A percentile compares a stretch with the other conserved stretches of the same genome.
Conservation (phyloP, 1,140 invertebrate species). For the Marisa cornuarietis region DNA sequence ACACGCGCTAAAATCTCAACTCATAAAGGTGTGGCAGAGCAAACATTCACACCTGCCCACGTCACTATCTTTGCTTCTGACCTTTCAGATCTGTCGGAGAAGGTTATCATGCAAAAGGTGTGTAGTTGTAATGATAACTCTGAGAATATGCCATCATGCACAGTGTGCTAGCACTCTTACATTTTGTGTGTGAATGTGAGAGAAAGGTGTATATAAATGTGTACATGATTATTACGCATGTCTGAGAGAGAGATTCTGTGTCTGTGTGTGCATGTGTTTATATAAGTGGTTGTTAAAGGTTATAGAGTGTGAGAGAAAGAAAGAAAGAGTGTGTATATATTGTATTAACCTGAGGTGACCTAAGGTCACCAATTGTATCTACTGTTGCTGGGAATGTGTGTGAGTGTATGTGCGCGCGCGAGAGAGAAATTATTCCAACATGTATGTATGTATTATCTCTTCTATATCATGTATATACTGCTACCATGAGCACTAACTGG, state of each 20-base stretch:
- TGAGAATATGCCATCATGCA: background rate
- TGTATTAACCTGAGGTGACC: too few relatives aligned
- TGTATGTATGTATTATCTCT: too few relatives aligned
- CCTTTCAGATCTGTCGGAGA: conserved; percentile 53
- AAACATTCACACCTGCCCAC: conserved; percentile 56
- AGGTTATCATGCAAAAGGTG: conserved; percentile 59
- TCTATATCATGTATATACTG: too few relatives aligned
- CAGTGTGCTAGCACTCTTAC: background rate
- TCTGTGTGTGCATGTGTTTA: background rate
- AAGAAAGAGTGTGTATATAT: too few relatives aligned
- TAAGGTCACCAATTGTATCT: too few relatives aligned
- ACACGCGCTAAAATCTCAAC: conserved; percentile 61
- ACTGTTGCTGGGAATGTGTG: too few relatives aligned
- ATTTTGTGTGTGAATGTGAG: background rate
- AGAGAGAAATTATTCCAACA: too few relatives aligned
- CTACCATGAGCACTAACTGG: too few relatives aligned
- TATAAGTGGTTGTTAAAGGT: background rate
- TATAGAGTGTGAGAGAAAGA: background rate
- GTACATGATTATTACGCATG: too few relatives aligned
- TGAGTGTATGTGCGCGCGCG: too few relatives aligned
- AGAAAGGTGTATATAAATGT: background rate
- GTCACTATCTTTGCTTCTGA: conserved; percentile 58
- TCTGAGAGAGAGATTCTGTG: background rate
- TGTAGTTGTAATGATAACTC: background rate
- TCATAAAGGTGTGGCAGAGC: conserved; percentile 55